These are phyloP conservation scores for Pocillopora damicornis DNA, from an alignment of 64 coral and sea anemone species.

Conservation along the genomic window DNA sequence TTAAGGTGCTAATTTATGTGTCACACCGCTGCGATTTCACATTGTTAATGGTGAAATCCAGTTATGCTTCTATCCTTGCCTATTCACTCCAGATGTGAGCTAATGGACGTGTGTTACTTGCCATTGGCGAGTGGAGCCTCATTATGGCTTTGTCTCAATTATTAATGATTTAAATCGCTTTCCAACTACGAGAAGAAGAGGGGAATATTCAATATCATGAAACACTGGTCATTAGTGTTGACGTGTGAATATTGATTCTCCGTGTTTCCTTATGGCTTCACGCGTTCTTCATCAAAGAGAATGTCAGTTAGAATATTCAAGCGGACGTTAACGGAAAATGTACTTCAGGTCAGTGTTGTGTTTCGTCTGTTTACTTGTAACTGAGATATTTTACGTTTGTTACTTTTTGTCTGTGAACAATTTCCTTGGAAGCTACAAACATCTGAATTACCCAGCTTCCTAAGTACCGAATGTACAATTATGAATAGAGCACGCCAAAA, in stretches of 20 bases:
- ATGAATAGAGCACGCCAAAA: too few species aligned
- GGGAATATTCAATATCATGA: not conserved
- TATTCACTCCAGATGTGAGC: not conserved
- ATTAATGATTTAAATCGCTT: conserved; percentile 20
- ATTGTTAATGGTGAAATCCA: conserved; percentile 10
- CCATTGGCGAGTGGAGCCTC: not conserved
- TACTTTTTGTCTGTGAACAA: too few species aligned
- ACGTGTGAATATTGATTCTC: not conserved
- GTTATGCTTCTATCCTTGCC: not conserved
- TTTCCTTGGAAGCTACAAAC: too few species aligned
- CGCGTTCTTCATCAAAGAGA: not conserved
- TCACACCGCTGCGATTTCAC: conserved; percentile 1
- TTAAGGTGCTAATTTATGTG: not conserved
- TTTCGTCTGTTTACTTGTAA: not conserved
- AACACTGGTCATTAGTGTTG: not conserved
- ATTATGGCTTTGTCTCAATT: not conserved
- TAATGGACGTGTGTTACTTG: conserved; percentile 13
- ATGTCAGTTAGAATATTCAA: not conserved
- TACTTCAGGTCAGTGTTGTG: not conserved
- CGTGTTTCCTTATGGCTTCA: not conserved
- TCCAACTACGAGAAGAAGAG: not conserved
- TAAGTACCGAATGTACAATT: too few species aligned
- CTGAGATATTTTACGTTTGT: not conserved
- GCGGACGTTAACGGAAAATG: not conserved
- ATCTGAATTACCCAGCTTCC: too few species aligned